These are phyloP conservation scores for Sterrhoptilus dennistouni DNA, from an alignment of 2,113 vertebrate species.

Conservation along the genomic window DNA sequence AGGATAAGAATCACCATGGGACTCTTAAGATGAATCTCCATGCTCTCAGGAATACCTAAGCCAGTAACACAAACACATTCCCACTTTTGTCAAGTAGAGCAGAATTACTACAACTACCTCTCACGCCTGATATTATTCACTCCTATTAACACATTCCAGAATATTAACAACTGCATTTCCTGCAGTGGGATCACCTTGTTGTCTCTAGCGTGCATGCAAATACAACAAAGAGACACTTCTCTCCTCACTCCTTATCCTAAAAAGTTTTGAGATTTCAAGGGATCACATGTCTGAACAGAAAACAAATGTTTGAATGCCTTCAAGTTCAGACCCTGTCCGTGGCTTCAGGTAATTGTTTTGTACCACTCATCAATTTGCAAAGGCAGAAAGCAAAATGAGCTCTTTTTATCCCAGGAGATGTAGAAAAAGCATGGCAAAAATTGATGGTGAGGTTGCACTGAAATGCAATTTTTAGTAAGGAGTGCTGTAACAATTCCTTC, in stretches of 20 bases:
- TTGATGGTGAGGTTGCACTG: background rate
- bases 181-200: background rate
- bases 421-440: background rate
- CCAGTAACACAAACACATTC: background rate
- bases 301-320: background rate
- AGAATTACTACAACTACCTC: background rate
- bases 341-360: background rate
- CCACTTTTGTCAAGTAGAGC: background rate
- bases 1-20: background rate
- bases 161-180: background rate
- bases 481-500: background rate
- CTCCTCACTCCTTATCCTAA: background rate
- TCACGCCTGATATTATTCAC: rapidly evolving
- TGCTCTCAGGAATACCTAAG: background rate
- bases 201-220: background rate
- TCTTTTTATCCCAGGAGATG: background rate
- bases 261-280: background rate
- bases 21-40: background rate
- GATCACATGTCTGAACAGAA: background rate
- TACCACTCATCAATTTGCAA: background rate
- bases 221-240: background rate
- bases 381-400: background rate
- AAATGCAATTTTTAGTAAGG: background rate
- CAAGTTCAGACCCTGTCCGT: background rate
- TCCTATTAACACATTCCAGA: background rate